Conservation (phyloP, 2,888 invertebrate genomes). For the Agriopis leucophaearia region DNA sequence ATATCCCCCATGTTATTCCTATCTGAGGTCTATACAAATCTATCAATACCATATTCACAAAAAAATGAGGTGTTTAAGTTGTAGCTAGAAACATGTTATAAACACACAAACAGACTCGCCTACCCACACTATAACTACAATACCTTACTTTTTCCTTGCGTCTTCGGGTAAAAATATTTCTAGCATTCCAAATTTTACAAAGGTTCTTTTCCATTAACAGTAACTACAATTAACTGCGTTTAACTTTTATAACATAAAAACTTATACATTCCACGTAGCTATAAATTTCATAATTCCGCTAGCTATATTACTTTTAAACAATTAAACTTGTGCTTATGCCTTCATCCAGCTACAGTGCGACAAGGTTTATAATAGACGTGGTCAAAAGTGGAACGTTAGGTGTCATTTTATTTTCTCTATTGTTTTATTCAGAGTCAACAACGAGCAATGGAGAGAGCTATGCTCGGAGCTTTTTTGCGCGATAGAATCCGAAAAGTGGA, state of each 20-base stretch:
- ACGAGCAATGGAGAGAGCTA: too few relatives aligned
- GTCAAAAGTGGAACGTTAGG: neutral
- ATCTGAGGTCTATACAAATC: too few relatives aligned
- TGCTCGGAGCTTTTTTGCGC: too few relatives aligned
- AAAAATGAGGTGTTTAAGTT: too few relatives aligned
- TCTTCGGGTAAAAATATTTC: neutral
- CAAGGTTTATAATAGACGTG: neutral
- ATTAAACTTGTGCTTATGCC: constrained; percentile 24
- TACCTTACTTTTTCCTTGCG: neutral
- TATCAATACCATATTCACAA: too few relatives aligned
- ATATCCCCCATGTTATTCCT: too few relatives aligned
- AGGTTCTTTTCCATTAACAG: neutral
- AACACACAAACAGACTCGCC: too few relatives aligned
- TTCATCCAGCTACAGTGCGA: constrained; percentile 14
- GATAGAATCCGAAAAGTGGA: too few relatives aligned
- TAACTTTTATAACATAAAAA: constrained; percentile 4
- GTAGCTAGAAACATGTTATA: too few relatives aligned
- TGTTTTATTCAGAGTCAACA: too few relatives aligned
- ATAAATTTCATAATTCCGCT: constrained; percentile 18
- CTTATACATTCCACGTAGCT: constrained; percentile 6
- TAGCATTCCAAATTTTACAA: neutral
- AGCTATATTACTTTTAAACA: constrained; percentile 24
- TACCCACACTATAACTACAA: too few relatives aligned
- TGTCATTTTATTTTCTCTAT: neutral
- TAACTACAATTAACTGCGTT: constrained; percentile 11